Percentiles rank a stretch among this genome's conserved stretches.
Evolutionary conservation across 53 echinoderm and acorn worm genomes (phyloP).

Genomic region (Holothuria scabra): DNA sequence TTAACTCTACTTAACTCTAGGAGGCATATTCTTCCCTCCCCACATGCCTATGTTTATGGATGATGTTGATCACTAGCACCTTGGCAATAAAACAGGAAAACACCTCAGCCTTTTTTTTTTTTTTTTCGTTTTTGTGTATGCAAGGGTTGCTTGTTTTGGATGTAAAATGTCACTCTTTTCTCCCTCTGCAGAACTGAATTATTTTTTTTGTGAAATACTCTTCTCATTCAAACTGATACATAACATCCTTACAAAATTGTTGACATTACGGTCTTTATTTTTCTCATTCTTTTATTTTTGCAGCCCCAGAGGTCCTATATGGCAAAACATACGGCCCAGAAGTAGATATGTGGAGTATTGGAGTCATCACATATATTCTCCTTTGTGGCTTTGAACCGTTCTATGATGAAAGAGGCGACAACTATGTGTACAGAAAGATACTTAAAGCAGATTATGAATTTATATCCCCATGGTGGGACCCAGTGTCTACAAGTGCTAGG

Average conservation of each 20-base stretch:
- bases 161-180: not conserved
- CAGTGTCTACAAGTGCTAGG: slow-evolving; percentile 75
- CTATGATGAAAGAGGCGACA: slow-evolving; percentile 89
- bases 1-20: no score
- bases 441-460: slow-evolving; percentile 86
- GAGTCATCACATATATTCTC: slow-evolving; percentile 95
- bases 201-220: no score
- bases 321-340: slow-evolving; percentile 73
- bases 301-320: slow-evolving; percentile 92
- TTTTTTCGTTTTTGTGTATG: no score
- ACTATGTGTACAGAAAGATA: slow-evolving; percentile 88
- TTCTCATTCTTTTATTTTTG: not conserved
- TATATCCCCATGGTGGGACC: slow-evolving; percentile 98
- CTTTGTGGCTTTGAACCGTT: slow-evolving; percentile 99
- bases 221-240: no score
- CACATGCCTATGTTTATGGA: no score
- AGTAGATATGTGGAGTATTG: slow-evolving; percentile 99
- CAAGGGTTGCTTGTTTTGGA: not conserved
- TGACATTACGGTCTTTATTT: not conserved
- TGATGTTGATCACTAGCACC: not conserved
- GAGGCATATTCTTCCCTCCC: no score
- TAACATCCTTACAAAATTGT: no score
- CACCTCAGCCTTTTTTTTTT: not conserved
- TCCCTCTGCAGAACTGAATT: no score
- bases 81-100: not conserved